Conservation (phyloP, 2,888 invertebrate genomes). For the Trachelus troglodyta region DNA sequence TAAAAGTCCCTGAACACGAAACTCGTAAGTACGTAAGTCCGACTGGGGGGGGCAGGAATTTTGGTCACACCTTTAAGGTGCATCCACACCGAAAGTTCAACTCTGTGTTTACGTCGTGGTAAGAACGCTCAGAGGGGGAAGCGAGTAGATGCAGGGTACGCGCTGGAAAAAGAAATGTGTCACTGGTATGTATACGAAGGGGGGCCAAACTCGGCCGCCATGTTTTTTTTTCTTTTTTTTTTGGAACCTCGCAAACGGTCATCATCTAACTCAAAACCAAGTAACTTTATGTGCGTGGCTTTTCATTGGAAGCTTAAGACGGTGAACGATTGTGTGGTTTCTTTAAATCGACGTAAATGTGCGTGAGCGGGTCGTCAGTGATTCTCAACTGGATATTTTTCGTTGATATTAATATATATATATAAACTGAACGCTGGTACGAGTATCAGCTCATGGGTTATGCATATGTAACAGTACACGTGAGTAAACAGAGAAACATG, state of each 20-base stretch:
- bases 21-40: neutral
- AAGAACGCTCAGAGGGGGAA: neutral
- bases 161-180: neutral
- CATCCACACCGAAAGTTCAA: conserved; percentile 22
- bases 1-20: neutral
- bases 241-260: neutral
- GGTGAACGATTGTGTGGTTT: conserved; percentile 36
- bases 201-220: neutral
- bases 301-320: conserved; percentile 48
- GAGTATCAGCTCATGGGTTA: neutral
- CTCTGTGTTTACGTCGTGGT: neutral
- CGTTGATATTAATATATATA: neutral
- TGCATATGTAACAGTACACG: neutral
- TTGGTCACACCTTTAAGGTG: conserved; percentile 13
- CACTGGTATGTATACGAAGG: neutral
- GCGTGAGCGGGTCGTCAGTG: conserved; percentile 14
- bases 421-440: neutral
- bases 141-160: neutral
- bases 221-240: neutral
- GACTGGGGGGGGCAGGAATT: neutral
- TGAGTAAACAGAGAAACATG: neutral
- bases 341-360: conserved; percentile 19
- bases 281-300: conserved; percentile 32
- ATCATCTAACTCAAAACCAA: neutral
- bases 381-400: conserved; percentile 7